phyloP scores from a whole-genome alignment of 2,113 vertebrate genomes.

The Serilophus lunatus region DNA sequence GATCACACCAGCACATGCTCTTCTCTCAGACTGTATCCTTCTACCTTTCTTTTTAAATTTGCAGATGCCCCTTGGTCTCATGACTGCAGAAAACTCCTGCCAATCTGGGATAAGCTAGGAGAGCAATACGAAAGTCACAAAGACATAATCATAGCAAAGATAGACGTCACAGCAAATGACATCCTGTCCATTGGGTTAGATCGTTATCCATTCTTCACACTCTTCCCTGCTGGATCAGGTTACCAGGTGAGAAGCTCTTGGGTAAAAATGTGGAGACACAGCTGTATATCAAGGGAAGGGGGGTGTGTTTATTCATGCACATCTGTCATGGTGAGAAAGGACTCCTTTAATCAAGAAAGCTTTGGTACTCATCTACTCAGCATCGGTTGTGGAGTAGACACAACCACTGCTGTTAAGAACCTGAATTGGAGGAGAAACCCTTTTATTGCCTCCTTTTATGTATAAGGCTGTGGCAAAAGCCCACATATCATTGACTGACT shows the following conservation, averaged over 20 bases:
- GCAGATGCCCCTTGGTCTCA: conserved; percentile 86
- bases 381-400: neutral
- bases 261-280: neutral
- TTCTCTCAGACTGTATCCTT: neutral
- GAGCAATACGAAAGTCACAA: conserved; percentile 67
- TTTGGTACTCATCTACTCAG: neutral
- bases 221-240: conserved; percentile 81
- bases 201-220: conserved; percentile 77
- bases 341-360: neutral
- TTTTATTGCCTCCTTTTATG: rapidly evolving
- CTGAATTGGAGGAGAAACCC: neutral
- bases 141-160: conserved; percentile 80
- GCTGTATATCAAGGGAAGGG: neutral
- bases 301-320: rapidly evolving
- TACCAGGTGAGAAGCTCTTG: conserved; percentile 15
- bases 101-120: conserved; percentile 84
- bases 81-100: conserved; percentile 74
- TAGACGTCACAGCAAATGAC: conserved; percentile 88
- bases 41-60: neutral
- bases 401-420: neutral
- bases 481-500: neutral
- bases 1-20: neutral
- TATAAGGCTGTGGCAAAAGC: neutral
- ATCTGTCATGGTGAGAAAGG: neutral
- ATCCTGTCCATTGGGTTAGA: conserved; percentile 68